Base-by-base conservation (phyloP, 2,888 invertebrate species). In the Argyra leucocephala region DNA sequence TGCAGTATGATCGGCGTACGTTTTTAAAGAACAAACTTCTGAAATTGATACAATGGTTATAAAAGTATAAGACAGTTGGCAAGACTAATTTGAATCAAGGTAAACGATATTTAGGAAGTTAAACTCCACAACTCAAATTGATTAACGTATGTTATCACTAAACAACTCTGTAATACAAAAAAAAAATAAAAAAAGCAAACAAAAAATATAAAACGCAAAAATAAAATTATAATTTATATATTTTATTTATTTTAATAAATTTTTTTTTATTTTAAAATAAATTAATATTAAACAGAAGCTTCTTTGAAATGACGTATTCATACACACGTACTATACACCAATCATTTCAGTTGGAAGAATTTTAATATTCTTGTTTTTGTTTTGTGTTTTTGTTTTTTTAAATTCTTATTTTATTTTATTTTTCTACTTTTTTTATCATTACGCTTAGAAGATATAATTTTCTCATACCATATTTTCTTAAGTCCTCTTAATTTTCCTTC, bases 231-330 rank as follows among this genome's bases (percentile, higher is more conserved):
- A 31, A 31, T 10, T 6, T 31, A 18, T 48, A 48, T n/a, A 15
- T 48, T 48, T 48, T 48, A 48, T 48, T 48, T 48, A 48, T 48
- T 48, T 48, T 48, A 48, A 48, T 48, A 48, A 48, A 18, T 48
- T 48, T 48, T 2, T n/a, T n/a, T n/a, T n/a, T n/a, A n/a, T n/a
- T n/a, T n/a, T 48, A 48, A 48, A 18, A 18, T 48, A n/a, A 15
- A 48, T 2, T 15, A 15, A 48, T 48, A 48, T 48, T 31, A 31
- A 31, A 31, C 31, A 31, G 9, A 31, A 31, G 31, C 12, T 31
- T 12, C 7, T 31, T 31, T 31, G 3, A 31, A 31, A 31, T 31
- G 7, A 31, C 31, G 12, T 31, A 26, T 26, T 7, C 26, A 26
- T 7, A 26, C 7, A 31, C 7, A 31, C 31, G 12, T 31, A 7